Evolutionary conservation across 2,888 invertebrate genomes (phyloP).

Genomic region (Clivina fossor): DNA sequence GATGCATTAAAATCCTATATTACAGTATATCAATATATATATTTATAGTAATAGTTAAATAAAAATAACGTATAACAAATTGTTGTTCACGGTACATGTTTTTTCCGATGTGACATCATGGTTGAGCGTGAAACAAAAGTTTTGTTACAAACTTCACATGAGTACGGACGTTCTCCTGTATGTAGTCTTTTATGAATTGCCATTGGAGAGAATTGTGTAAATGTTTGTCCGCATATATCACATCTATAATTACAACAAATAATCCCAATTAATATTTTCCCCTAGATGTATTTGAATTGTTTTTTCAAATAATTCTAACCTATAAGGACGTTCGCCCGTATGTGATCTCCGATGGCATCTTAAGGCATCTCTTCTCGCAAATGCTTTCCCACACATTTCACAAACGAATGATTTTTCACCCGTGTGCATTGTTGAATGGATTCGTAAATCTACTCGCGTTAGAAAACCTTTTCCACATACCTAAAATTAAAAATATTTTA

Average conservation of each 20-base stretch:
- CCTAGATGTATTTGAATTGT: neutral
- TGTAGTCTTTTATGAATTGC: slow-evolving; percentile 64
- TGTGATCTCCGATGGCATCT: slow-evolving; percentile 61
- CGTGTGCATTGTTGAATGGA: slow-evolving; percentile 64
- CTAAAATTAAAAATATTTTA: slow-evolving; percentile 38
- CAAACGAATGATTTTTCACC: slow-evolving; percentile 64
- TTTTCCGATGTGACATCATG: slow-evolving; percentile 62
- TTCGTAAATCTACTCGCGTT: slow-evolving; percentile 60
- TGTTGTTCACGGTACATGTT: slow-evolving; percentile 47
- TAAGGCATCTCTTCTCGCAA: slow-evolving; percentile 61
- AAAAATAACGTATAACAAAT: too few relatives aligned
- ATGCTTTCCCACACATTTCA: slow-evolving; percentile 63
- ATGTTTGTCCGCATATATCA: slow-evolving; percentile 63
- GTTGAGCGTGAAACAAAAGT: slow-evolving; percentile 61
- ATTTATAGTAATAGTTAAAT: too few relatives aligned
- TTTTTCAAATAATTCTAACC: slow-evolving; percentile 43
- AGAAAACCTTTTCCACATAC: slow-evolving; percentile 62
- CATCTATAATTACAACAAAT: slow-evolving; percentile 49
- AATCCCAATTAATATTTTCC: neutral
- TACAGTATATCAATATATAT: too few relatives aligned
- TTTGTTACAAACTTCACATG: slow-evolving; percentile 61
- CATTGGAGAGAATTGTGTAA: slow-evolving; percentile 67
- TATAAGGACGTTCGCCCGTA: slow-evolving; percentile 61
- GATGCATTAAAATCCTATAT: too few relatives aligned
- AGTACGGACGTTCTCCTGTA: slow-evolving; percentile 63